Percentiles rank a stretch among this genome's conserved stretches.
These are phyloP conservation scores for Anastatus disparis DNA, from an alignment of 1,140 invertebrate species.

Conservation along the genomic window DNA sequence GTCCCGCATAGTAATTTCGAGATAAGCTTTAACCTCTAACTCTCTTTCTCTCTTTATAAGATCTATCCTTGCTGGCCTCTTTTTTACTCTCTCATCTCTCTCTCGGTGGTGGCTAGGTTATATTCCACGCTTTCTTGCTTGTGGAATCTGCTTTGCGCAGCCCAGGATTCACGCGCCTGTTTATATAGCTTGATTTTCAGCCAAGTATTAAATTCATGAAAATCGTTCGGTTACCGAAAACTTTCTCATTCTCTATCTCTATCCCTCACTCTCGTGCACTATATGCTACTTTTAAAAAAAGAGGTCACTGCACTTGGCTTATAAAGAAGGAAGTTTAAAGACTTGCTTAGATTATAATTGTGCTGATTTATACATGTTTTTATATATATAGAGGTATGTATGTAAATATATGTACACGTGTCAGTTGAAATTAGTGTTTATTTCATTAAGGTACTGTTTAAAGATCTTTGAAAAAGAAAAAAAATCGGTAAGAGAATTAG, in stretches of 20 bases:
- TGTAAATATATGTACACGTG: too few relatives aligned
- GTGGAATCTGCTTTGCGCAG: conserved; percentile 18
- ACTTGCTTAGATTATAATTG: conserved; percentile 16
- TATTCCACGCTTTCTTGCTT: too few relatives aligned
- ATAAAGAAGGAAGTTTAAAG: not conserved
- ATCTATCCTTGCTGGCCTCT: conserved; percentile 31
- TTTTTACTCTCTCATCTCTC: conserved; percentile 16
- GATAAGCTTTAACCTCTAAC: too few relatives aligned
- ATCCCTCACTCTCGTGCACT: too few relatives aligned
- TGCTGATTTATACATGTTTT: not conserved
- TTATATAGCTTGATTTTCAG: conserved; percentile 36
- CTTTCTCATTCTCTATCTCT: too few relatives aligned
- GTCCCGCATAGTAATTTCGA: conserved; percentile 41
- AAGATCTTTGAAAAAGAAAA: too few relatives aligned
- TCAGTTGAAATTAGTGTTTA: too few relatives aligned
- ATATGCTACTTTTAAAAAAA: not conserved
- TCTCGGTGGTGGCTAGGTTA: too few relatives aligned
- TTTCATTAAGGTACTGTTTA: too few relatives aligned
- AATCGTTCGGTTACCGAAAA: conserved; percentile 25
- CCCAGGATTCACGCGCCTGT: not conserved
- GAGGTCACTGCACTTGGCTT: conserved; percentile 27
- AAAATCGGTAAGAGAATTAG: too few relatives aligned
- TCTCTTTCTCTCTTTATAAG: conserved; percentile 8
- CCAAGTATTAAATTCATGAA: conserved; percentile 44
- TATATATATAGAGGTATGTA: too few relatives aligned